Conservation (phyloP, 2,797 vertebrate species). For the Lacerta viridis region DNA sequence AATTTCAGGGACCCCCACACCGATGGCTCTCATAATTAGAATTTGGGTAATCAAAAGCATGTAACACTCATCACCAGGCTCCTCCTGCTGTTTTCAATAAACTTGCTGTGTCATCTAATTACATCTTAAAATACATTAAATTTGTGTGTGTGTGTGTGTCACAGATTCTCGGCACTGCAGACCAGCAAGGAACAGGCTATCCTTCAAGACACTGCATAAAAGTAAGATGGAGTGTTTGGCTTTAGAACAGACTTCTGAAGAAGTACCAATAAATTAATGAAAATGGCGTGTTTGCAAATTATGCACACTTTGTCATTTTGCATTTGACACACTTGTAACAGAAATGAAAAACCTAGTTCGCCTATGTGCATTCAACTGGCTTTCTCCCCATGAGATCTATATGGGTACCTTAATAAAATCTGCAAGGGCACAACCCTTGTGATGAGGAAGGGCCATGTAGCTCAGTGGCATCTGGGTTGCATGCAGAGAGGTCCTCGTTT, state of each 20-base stretch:
- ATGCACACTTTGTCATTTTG: not conserved
- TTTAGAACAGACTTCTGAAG: not conserved
- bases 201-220: slow-evolving; percentile 10
- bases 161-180: not conserved
- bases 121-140: slow-evolving; percentile 15
- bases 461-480: no score
- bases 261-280: slow-evolving; percentile 11
- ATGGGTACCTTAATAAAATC: not conserved
- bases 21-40: slow-evolving; percentile 4
- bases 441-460: no score
- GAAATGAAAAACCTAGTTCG: slow-evolving; percentile 5
- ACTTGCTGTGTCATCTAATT: slow-evolving; percentile 1
- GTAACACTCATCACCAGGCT: slow-evolving; percentile 9
- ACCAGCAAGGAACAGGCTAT: not conserved
- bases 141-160: slow-evolving; percentile 6
- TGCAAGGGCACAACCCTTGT: not conserved
- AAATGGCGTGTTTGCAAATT: not conserved
- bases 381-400: not conserved
- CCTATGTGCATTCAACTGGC: not conserved
- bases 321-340: not conserved
- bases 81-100: slow-evolving; percentile 31
- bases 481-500: no score
- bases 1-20: not conserved
- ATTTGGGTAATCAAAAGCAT: not conserved
- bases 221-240: not conserved